Conservation (phyloP, 2,113 vertebrate species). For the Ictalurus punctatus region DNA sequence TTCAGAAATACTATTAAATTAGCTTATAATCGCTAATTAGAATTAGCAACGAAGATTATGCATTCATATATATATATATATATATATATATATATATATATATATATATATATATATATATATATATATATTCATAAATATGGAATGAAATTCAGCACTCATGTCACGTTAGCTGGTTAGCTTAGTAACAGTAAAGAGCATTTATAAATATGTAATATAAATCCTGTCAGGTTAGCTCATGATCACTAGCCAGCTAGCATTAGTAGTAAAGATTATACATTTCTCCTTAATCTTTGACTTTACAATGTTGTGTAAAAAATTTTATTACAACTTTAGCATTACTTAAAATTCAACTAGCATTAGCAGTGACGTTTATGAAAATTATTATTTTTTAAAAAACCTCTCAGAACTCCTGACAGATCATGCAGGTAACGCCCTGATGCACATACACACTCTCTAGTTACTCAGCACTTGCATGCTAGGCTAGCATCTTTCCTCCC, state of each 20-base stretch:
- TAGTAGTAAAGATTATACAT: neutral
- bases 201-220: neutral
- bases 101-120: too few species aligned
- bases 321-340: too few species aligned
- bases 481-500: neutral
- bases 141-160: neutral
- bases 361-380: neutral
- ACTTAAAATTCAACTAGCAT: neutral
- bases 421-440: neutral
- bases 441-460: neutral
- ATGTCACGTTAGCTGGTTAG: neutral
- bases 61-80: neutral
- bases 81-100: too few species aligned
- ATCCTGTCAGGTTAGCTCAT: neutral
- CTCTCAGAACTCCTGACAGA: neutral
- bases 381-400: neutral
- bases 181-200: neutral
- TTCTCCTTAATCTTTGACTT: neutral
- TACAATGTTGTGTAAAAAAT: neutral
- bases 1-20: neutral
- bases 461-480: neutral
- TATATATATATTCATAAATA: neutral
- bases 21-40: neutral
- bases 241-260: neutral
- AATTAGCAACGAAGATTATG: neutral